Evolutionary conservation across 2,888 invertebrate genomes (phyloP).

Genomic region (Pilophorus perplexus): DNA sequence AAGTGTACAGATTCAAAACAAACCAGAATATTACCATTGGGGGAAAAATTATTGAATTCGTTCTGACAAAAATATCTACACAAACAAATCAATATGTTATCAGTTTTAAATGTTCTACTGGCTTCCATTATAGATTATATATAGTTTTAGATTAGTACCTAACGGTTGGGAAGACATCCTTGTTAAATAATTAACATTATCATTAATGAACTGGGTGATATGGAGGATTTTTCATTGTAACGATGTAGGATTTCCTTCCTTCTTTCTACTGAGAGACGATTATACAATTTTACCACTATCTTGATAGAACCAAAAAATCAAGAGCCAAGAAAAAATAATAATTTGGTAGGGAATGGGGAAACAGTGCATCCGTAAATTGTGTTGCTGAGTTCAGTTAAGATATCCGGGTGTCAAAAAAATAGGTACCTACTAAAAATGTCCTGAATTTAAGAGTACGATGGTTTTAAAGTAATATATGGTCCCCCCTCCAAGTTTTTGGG

Average conservation of each 20-base stretch:
- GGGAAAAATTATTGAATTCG: constrained; percentile 24
- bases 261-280: not conserved
- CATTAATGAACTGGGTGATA: constrained; percentile 27
- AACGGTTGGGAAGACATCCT: constrained; percentile 18
- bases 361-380: constrained; percentile 4
- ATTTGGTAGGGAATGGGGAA: not conserved
- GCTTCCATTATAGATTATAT: constrained; percentile 45
- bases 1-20: constrained; percentile 17
- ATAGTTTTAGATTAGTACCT: constrained; percentile 44
- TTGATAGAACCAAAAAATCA: not conserved
- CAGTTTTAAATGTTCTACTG: constrained; percentile 46
- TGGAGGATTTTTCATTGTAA: constrained; percentile 21
- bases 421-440: constrained; percentile 10
- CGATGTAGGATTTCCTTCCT: constrained; percentile 10
- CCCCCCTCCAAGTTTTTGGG: not conserved
- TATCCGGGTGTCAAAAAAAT: not conserved
- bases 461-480: not conserved
- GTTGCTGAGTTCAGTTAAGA: not conserved
- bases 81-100: constrained; percentile 43
- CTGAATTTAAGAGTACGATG: constrained; percentile 15
- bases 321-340: constrained; percentile 6
- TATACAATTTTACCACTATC: not conserved
- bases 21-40: constrained; percentile 1
- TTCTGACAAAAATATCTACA: constrained; percentile 20
- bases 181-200: constrained; percentile 27